These are phyloP conservation scores for Hippopotamyrus pictus DNA, from an alignment of 2,797 vertebrate genomes.

Conservation along the genomic window DNA sequence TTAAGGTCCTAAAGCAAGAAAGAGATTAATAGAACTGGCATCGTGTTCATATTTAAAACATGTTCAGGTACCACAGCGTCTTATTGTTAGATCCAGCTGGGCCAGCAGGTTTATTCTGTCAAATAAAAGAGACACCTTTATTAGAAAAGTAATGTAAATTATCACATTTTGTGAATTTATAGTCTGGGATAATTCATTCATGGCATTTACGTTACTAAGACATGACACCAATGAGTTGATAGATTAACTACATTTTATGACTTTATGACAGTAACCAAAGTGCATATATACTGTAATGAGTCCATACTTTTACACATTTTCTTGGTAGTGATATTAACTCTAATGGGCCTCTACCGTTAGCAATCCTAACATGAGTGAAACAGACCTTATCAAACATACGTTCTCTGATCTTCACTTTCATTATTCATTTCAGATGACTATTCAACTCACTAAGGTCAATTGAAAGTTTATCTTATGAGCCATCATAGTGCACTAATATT, in stretches of 20 bases:
- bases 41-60: not conserved
- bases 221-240: not conserved
- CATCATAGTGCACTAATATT: not conserved
- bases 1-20: conserved; percentile 67
- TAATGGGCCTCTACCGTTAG: too few species aligned
- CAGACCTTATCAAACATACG: not conserved
- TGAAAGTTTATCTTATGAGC: not conserved
- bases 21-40: conserved; percentile 21
- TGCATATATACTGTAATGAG: not conserved
- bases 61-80: not conserved
- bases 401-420: not conserved
- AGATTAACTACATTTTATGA: not conserved
- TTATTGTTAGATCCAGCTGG: not conserved
- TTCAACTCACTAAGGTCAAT: too few species aligned
- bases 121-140: not conserved
- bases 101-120: not conserved
- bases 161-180: not conserved
- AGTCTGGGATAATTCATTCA: not conserved
- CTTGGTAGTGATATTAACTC: not conserved
- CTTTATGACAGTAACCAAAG: not conserved
- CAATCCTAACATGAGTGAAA: not conserved
- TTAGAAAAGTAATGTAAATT: not conserved
- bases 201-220: not conserved
- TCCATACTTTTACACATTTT: not conserved
- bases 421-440: not conserved